Evolutionary conservation across 2,797 vertebrate species (phyloP), one percentile per base, ranked within the genome.

Genomic region (Acanthopagrus latus): DNA sequence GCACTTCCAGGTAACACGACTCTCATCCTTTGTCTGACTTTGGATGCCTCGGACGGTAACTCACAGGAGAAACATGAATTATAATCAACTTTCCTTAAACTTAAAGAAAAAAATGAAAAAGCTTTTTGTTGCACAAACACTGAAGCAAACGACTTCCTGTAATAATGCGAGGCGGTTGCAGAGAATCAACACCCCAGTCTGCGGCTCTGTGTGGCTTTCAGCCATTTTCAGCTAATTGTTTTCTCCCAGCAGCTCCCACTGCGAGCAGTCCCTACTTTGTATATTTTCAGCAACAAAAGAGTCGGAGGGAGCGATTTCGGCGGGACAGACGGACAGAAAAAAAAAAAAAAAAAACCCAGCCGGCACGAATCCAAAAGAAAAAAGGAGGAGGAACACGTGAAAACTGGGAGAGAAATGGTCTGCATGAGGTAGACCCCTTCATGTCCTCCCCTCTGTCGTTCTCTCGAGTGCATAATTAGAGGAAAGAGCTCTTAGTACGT

Each of bases 381-480:
- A 6, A 2, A 50, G 17, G 27, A 38, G 14, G 43, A 38, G 18
- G 46, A 72, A 54, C 25, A 69, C n/a, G 54, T 48, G 14, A 41
- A 50, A 64, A 56, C 27, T 23, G 23, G 74, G 1, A 6, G 56
- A 47, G 58, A 81, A 69, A 67, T 44, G 51, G 47, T 71, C 58
- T 57, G 64, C 64, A n/a, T 33, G 64, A 81, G 29, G 62, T 71
- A 66, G 58, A 64, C 50, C 55, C 47, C 72, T n/a, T 21, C 27
- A 12, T 58, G 47, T 74, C 18, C 23, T 69, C 55, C 56, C n/a
- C 51, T 43, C n/a, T 50, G 60, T 65, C 58, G 27, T n/a, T 65
- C 68, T 85, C 79, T 81, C 74, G 41, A 10, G 67, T 77, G 78
- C 75, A 81, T 84, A 89, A 87, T 87, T 78, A 89, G 67, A 83